Percentiles rank a stretch among this genome's conserved stretches.
These are phyloP conservation scores for Drosophila maculinotata DNA, from an alignment of 2,888 invertebrate species.

Conservation along the genomic window DNA sequence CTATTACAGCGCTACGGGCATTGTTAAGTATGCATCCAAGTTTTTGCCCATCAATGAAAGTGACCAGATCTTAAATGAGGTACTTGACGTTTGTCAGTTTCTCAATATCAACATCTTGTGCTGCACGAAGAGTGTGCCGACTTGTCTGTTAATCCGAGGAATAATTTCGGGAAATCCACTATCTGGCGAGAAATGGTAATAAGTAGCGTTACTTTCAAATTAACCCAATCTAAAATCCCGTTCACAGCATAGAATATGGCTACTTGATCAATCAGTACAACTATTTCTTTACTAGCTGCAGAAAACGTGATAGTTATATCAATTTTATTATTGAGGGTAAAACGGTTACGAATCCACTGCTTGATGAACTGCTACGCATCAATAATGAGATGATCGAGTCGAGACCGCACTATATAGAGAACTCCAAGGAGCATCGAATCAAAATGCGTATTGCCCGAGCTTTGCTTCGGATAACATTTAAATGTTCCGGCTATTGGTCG, in stretches of 20 bases:
- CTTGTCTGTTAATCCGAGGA: slow-evolving; percentile 32
- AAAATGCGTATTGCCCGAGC: slow-evolving; percentile 75
- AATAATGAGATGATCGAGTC: slow-evolving; percentile 49
- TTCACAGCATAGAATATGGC: slow-evolving; percentile 41
- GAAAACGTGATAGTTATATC: slow-evolving; percentile 39
- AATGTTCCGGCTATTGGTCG: slow-evolving; percentile 43
- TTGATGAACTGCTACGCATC: slow-evolving; percentile 50
- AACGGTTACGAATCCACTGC: slow-evolving; percentile 10
- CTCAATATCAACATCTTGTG: slow-evolving; percentile 24
- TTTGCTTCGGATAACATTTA: slow-evolving; percentile 15
- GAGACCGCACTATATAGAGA: slow-evolving; percentile 73
- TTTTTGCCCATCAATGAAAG: slow-evolving; percentile 31
- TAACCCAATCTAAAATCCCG: neutral
- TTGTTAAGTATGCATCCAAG: slow-evolving; percentile 29
- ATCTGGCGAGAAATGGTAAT: slow-evolving; percentile 35
- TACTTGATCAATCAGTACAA: slow-evolving; percentile 50
- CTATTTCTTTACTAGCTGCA: slow-evolving; percentile 42
- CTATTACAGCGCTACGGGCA: slow-evolving; percentile 26
- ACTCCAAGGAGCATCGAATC: slow-evolving; percentile 80
- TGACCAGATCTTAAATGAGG: slow-evolving; percentile 33
- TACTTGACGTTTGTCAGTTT: slow-evolving; percentile 33
- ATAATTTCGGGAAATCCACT: slow-evolving; percentile 37
- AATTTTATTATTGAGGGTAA: slow-evolving; percentile 32
- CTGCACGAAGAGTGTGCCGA: slow-evolving; percentile 27
- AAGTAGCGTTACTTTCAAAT: neutral